Base-by-base conservation (phyloP, 2,797 vertebrate genomes). In the Muraenolepis orangiensis region DNA sequence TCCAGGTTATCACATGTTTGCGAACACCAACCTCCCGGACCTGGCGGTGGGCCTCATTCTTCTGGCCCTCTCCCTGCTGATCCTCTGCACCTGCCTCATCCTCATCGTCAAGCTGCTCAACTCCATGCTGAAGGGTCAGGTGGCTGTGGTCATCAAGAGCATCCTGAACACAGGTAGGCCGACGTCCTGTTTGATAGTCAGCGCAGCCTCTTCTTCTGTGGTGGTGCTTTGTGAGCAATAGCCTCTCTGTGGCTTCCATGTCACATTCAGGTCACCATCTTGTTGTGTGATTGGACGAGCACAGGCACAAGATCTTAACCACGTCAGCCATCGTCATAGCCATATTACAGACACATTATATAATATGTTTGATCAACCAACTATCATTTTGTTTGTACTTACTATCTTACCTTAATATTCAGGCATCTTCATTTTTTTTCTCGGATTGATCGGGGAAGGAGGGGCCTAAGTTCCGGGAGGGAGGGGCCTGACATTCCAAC, bases 31-130 rank as follows among this genome's bases (percentile, higher is more conserved):
- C 12, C 86, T 99, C 46, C 90, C 95, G 0, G 97, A 99, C 87
- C 80, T 96, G 32, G 94, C 87, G 0, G 91, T 99, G 1, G 98
- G 98, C 3, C 89, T 96, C 87, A 98, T 99, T 42, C 92, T 99
- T 4, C 91, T 99, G 73, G 90, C 89, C 1, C 10, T 91, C 70
- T 97, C 98, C 2, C 77, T 99, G 85, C 26, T 97, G 4, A 70
- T 93, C 76, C 93, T 99, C 66, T 98, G 97, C 36, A 91, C 92
- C 67, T 99, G 98, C 86, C 93, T 99, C 86, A 92, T 99, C 84
- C 85, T 96, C 82, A 99, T 98, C 0, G 97, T 99, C 88, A 99
- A 98, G 88, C 86, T 99, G 46, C 93, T 98, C 83, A 97, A 96
- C 91, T 98, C 97, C 16, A 95, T 99, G 91, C 94, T 99, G 74